Evolutionary conservation across 2,113 vertebrate species (phyloP), one percentile per base, ranked within the genome.

Genomic region (Danionella cerebrum): DNA sequence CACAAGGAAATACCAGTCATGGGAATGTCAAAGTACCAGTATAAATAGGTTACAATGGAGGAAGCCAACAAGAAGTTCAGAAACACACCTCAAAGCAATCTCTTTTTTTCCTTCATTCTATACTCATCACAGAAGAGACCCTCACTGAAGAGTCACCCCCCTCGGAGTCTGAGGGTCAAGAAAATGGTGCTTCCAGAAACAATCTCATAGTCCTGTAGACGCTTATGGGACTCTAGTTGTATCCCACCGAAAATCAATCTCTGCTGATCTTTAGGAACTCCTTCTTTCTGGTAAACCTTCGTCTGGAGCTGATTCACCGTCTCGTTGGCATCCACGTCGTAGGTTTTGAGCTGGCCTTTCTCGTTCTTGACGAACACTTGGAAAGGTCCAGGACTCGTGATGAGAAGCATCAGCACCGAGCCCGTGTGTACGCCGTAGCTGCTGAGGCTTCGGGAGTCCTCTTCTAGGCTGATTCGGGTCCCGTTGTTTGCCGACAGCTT

Each of bases 361-460:
- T 70, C 75, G 11, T 83, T 85, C 47, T 0, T 73, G 31, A 89
- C 74, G 58, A 86, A 84, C 33, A 89, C 83, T 44, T 89, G 79
- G 4, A 80, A 27, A 0, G 41, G 16, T 10, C 5, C 3, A 1
- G 77, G 73, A 6, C 59, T 39, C 5, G 27, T 65, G 36, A 87
- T 21, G 75, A 89, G 62, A 48, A 87, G 77, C 0, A 53, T 67
- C 19, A 88, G 58, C 1, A 1, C 53, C 60, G 75, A 80, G 1
- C 81, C 85, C 0, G 67, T 12, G 6, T 12, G 8, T 11, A 88
- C 3, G 0, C 79, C 73, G 64, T 78, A 85, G 36, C 1, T 41
- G 11, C 55, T 8, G 19, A 86, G 2, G 0, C 21, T 0, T 19
- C 0, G 19, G 0, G 24, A 2, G 52, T 83, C 70, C 27, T 85